A percentile compares a stretch with the other conserved stretches of the same genome.
Conservation (phyloP, 2,797 vertebrate genomes). For the Acestrorhynchus altus region DNA sequence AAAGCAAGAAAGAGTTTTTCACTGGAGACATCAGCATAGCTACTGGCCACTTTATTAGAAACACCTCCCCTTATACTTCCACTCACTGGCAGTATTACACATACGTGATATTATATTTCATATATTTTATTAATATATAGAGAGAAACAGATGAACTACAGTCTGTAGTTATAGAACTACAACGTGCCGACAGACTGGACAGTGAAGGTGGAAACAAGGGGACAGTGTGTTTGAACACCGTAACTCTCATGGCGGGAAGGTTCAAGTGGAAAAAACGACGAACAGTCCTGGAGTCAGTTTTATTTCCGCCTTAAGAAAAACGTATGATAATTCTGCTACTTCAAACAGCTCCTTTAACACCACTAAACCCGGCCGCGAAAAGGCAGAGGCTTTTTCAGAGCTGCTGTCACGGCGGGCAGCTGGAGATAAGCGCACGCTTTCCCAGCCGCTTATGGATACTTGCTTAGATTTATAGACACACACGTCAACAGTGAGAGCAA, state of each 20-base stretch:
- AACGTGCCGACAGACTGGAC: no score
- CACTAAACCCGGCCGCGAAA: conserved; percentile 29
- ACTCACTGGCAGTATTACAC: neutral
- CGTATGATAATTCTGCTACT: conserved; percentile 39
- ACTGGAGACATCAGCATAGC: neutral
- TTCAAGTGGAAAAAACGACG: conserved; percentile 9
- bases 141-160: no score
- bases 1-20: neutral
- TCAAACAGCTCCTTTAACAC: conserved; percentile 33
- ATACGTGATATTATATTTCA: no score
- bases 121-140: no score
- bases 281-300: conserved; percentile 3
- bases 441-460: neutral
- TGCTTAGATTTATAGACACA: neutral
- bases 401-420: conserved; percentile 18
- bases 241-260: neutral
- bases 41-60: neutral
- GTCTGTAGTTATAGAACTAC: no score
- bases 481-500: neutral
- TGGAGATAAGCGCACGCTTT: conserved; percentile 30
- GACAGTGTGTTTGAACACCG: no score
- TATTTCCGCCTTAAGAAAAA: conserved; percentile 34
- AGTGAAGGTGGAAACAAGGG: no score
- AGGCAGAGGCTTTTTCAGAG: conserved; percentile 29
- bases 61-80: neutral